Percentiles rank a stretch among this genome's conserved stretches.
Conservation (phyloP, 2,888 invertebrate species). For the Drosophila formosana region DNA sequence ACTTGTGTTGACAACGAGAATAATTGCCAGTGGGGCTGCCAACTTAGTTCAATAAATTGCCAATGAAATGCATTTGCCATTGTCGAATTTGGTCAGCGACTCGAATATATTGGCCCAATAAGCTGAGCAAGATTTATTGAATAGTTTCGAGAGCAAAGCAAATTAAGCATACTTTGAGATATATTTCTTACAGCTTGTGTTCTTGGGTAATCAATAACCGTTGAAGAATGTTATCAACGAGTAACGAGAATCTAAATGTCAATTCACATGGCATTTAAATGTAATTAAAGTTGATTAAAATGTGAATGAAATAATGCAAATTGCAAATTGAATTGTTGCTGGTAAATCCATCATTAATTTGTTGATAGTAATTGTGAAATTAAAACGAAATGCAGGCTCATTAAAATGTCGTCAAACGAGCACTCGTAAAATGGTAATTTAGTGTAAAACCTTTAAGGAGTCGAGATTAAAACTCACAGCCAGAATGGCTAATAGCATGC, state of each 20-base stretch:
- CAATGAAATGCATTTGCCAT: conserved; percentile 17
- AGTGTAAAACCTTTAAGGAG: conserved; percentile 8
- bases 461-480: conserved; percentile 14
- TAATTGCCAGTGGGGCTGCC: conserved; percentile 37
- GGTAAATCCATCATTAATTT: conserved; percentile 29
- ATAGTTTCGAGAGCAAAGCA: not conserved
- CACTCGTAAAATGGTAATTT: conserved; percentile 29
- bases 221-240: not conserved
- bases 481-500: conserved; percentile 41
- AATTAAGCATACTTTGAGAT: conserved; percentile 1
- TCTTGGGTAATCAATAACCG: not conserved
- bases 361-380: conserved; percentile 29
- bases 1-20: conserved; percentile 38
- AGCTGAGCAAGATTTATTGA: conserved; percentile 17
- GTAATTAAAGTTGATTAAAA: not conserved
- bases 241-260: not conserved
- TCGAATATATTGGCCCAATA: conserved; percentile 17
- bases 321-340: not conserved
- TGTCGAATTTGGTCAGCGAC: conserved; percentile 14
- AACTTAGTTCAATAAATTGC: conserved; percentile 42
- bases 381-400: conserved; percentile 23
- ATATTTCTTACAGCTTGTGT: not conserved
- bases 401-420: conserved; percentile 34
- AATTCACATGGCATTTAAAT: not conserved
- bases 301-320: not conserved